Evolutionary conservation across 2,113 vertebrate species (phyloP).

Genomic region (Labeo rohita): DNA sequence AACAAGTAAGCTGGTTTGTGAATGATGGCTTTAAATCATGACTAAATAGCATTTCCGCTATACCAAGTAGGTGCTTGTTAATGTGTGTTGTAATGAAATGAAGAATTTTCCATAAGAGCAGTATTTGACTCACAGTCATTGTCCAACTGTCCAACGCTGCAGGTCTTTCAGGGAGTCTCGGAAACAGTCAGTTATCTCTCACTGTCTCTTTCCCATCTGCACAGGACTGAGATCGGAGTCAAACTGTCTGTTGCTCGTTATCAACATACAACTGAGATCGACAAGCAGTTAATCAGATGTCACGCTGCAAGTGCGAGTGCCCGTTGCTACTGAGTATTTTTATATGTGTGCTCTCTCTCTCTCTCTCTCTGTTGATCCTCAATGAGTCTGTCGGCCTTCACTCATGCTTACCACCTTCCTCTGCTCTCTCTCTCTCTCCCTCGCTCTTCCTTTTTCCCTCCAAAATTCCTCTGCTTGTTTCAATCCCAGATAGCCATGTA

Average conservation of each 20-base stretch:
- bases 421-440: constrained; percentile 1
- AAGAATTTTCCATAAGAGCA: not conserved
- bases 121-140: constrained; percentile 54
- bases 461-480: constrained; percentile 51
- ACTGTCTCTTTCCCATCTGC: constrained; percentile 40
- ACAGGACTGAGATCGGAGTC: not conserved
- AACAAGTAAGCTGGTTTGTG: not conserved
- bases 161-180: constrained; percentile 6
- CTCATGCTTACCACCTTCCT: not conserved
- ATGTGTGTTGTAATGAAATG: not conserved
- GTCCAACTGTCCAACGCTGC: constrained; percentile 16
- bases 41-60: too few relatives aligned
- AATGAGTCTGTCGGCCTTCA: not conserved
- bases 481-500: constrained; percentile 66
- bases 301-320: not conserved
- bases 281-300: constrained; percentile 13
- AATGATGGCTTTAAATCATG: not conserved
- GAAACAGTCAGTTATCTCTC: constrained; percentile 10
- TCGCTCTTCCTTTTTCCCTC: constrained; percentile 50
- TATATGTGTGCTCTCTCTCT: constrained; percentile 54
- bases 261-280: constrained; percentile 17
- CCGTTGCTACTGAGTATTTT: constrained; percentile 37
- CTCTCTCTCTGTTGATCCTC: constrained; percentile 61
- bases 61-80: not conserved
- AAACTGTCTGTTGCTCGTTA: not conserved